phyloP scores from a whole-genome alignment of 2,888 invertebrate species.

The Hesperia comma region DNA sequence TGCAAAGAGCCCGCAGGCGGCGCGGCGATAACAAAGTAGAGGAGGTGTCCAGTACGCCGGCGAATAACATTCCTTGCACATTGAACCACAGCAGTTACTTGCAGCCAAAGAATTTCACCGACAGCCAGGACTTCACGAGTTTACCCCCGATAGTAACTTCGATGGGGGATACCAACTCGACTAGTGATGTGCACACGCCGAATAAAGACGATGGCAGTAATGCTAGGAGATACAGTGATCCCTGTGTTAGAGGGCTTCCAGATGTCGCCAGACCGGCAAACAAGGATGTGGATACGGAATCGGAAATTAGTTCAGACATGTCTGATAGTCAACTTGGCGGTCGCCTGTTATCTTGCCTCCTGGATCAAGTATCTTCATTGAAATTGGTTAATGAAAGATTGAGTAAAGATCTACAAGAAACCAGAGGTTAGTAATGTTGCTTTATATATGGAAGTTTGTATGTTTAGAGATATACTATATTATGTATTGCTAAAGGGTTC shows the following conservation, averaged over 20 bases:
- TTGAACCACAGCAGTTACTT: conserved; percentile 58
- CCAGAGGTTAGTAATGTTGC: conserved; percentile 82
- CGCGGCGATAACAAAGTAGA: conserved; percentile 64
- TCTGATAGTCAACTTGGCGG: conserved; percentile 83
- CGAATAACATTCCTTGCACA: conserved; percentile 50
- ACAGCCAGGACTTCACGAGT: conserved; percentile 85
- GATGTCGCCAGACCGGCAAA: conserved; percentile 72
- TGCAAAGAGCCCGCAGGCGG: conserved; percentile 66
- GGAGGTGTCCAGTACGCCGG: conserved; percentile 59
- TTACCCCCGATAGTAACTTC: conserved; percentile 88
- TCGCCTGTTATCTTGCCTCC: conserved; percentile 85
- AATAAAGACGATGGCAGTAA: conserved; percentile 83
- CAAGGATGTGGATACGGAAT: conserved; percentile 78
- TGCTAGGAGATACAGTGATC: conserved; percentile 87
- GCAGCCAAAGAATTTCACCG: conserved; percentile 71
- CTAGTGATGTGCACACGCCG: conserved; percentile 65
- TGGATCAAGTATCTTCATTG: conserved; percentile 89
- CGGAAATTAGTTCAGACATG: conserved; percentile 81
- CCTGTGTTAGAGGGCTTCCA: conserved; percentile 83
- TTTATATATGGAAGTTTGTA: background rate
- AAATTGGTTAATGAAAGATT: conserved; percentile 90
- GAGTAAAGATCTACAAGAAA: conserved; percentile 89
- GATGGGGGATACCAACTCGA: conserved; percentile 75
- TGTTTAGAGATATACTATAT: too few relatives aligned
- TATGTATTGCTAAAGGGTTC: too few relatives aligned